Conservation (phyloP, 1,140 invertebrate species). For the Drosophila hydei region DNA sequence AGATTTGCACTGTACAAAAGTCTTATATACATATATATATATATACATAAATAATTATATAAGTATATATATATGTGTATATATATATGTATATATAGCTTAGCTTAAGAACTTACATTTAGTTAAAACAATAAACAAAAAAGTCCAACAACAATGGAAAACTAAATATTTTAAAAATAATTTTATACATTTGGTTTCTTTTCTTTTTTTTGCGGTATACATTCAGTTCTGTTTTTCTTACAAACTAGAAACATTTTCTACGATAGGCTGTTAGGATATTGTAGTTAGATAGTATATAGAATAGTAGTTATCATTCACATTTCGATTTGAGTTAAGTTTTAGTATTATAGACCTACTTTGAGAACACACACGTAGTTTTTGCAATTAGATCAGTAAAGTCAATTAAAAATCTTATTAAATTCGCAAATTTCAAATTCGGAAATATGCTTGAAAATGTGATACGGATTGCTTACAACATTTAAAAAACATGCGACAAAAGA, state of each 20-base stretch:
- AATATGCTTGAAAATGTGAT: slow-evolving; percentile 34
- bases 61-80: neutral
- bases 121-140: slow-evolving; percentile 39
- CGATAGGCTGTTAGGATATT: slow-evolving; percentile 29
- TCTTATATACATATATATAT: slow-evolving; percentile 24
- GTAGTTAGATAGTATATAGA: slow-evolving; percentile 46
- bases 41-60: neutral
- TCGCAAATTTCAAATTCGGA: slow-evolving; percentile 6
- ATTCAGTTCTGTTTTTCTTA: slow-evolving; percentile 64
- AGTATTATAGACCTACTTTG: slow-evolving; percentile 52
- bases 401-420: slow-evolving; percentile 7
- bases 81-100: slow-evolving; percentile 9
- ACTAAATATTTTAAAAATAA: slow-evolving; percentile 28
- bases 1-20: slow-evolving; percentile 47
- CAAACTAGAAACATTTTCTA: slow-evolving; percentile 64
- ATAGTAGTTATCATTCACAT: slow-evolving; percentile 54
- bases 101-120: slow-evolving; percentile 47
- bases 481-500: slow-evolving; percentile 28
- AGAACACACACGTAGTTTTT: slow-evolving; percentile 65
- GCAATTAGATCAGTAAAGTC: slow-evolving; percentile 8
- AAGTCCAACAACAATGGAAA: slow-evolving; percentile 54
- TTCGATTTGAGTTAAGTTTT: slow-evolving; percentile 27
- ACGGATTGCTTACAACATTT: slow-evolving; percentile 16
- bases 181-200: slow-evolving; percentile 57
- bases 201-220: slow-evolving; percentile 36